Conservation (phyloP, 2,888 invertebrate species). For the Alentia gelatinosa region DNA sequence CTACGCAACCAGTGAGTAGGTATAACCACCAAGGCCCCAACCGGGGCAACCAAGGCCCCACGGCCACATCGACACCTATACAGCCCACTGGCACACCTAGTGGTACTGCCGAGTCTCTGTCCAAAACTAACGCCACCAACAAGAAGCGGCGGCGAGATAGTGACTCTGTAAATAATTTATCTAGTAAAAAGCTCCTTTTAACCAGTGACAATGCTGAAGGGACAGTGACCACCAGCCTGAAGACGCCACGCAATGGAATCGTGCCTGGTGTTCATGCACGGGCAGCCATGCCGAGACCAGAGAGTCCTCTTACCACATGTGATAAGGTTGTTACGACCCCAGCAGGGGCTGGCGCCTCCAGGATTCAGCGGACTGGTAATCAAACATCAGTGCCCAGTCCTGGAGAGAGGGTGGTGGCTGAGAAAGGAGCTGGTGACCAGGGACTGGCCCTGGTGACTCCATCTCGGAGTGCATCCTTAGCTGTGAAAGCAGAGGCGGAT, state of each 20-base stretch:
- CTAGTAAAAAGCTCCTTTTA: conserved; percentile 29
- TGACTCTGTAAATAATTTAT: not conserved
- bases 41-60: not conserved
- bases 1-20: conserved; percentile 1
- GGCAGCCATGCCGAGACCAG: not conserved
- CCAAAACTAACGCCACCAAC: conserved; percentile 64
- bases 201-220: not conserved
- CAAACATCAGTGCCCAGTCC: not conserved
- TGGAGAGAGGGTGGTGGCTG: not conserved
- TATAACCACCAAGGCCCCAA: not conserved
- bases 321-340: not conserved
- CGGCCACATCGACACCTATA: conserved; percentile 37
- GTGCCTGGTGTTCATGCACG: not conserved
- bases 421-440: not conserved
- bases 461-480: not conserved
- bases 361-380: not conserved
- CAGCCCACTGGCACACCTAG: not conserved
- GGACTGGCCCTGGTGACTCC: not conserved
- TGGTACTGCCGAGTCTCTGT: conserved; percentile 53
- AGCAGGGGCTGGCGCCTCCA: not conserved
- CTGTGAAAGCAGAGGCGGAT: conserved; percentile 9
- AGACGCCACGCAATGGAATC: not conserved
- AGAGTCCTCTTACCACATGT: conserved; percentile 30
- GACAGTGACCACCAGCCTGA: not conserved
- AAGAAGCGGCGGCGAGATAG: conserved; percentile 60